phyloP scores from a whole-genome alignment of 2,113 vertebrate genomes.

The Lophochroa leadbeateri region DNA sequence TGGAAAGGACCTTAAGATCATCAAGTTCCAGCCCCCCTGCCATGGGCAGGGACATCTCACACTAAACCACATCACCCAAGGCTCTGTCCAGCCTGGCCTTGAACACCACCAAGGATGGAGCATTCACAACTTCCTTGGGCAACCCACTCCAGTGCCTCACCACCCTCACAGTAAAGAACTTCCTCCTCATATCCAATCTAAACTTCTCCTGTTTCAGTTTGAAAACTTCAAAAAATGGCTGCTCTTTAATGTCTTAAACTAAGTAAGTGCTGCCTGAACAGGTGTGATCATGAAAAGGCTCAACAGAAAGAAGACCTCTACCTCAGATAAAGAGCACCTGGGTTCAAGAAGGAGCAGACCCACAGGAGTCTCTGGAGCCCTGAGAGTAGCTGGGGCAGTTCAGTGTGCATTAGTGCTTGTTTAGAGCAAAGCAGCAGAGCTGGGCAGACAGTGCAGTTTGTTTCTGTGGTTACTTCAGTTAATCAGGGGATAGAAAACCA shows the following conservation, averaged over 20 bases:
- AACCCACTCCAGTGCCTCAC: too few relatives aligned
- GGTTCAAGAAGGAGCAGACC: not conserved
- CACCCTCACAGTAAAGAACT: too few relatives aligned
- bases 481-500: not conserved
- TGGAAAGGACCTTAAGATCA: too few relatives aligned
- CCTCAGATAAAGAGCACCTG: not conserved
- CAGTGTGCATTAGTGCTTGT: not conserved
- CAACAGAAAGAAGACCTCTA: not conserved
- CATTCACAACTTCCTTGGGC: too few relatives aligned
- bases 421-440: not conserved
- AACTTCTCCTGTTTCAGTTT: too few relatives aligned
- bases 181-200: too few relatives aligned
- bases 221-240: not conserved
- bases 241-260: not conserved
- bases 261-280: not conserved
- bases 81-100: too few relatives aligned
- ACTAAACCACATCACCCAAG: too few relatives aligned
- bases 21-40: too few relatives aligned
- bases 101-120: too few relatives aligned
- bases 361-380: not conserved
- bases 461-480: not conserved
- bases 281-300: not conserved
- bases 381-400: not conserved
- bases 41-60: too few relatives aligned
- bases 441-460: not conserved